Base-by-base conservation (phyloP, 2,113 vertebrate species). In the Ailuropoda melanoleuca region DNA sequence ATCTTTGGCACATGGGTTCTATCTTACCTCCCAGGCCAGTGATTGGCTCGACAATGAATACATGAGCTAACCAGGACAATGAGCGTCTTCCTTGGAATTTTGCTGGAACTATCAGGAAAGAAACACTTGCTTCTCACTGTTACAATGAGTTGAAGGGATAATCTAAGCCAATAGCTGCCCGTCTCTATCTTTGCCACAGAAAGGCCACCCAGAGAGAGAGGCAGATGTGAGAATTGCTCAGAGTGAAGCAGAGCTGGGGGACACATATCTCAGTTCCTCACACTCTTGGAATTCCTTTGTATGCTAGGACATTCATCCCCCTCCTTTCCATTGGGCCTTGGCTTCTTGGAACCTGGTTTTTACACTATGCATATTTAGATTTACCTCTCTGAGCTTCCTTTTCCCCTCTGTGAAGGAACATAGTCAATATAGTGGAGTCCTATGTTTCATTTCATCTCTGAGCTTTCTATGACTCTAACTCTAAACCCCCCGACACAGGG, bases 331-430 rank as follows among this genome's bases (percentile, higher is more conserved):
- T 21, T 39, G 55, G 39, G 60, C 80, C 37, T 78, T 84, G 46
- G 46, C 5, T 53, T 9, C 53, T 60, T 62, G 31, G n/a, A 95
- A 83, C 21, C 34, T 23, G 19, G 43, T 6, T 66, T 17, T 21
- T 68, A 39, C 0, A 26, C n/a, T 83, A 90, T 39, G 15, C 48
- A 31, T 46, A 75, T 66, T 62, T 68, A 91, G 19, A 74, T 62
- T 80, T 12, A 68, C 31, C 8, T 75, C 50, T 60, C 12, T 55
- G 50, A 60, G 31, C 10, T 34, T 86, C 15, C 15, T 34, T 88
- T 96, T 91, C 82, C 95, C 46, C 18, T 68, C 88, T 70, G 56
- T 93, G 46, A 90, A 87, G 48, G 39, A 94, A 43, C 12, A 23
- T 14, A 55, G 15, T 50, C 11, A 21, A 8, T 13, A 31, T 14